Evolutionary conservation across 2,113 vertebrate genomes (phyloP).

Genomic region (Mionectes macconnelli): DNA sequence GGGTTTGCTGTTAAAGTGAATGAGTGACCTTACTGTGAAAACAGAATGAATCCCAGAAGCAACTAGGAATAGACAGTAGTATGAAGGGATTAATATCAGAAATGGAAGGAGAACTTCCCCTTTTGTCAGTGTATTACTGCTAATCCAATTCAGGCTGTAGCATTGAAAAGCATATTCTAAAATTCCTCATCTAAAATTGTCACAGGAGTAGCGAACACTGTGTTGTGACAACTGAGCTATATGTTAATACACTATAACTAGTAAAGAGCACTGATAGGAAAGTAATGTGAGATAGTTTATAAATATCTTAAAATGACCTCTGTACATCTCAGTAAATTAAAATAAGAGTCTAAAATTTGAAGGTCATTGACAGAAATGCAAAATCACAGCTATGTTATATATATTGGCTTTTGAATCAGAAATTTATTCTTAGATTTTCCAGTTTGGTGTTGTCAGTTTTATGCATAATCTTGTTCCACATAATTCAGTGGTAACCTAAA

Average conservation of each 20-base stretch:
- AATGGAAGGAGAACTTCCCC: not conserved
- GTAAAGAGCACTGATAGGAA: not conserved
- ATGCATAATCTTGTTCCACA: not conserved
- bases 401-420: not conserved
- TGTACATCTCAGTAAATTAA: not conserved
- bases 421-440: not conserved
- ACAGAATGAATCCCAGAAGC: not conserved
- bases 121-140: not conserved
- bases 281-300: not conserved
- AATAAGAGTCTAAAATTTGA: not conserved
- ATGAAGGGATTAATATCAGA: not conserved
- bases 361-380: not conserved
- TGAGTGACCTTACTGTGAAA: not conserved
- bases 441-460: not conserved
- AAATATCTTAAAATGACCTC: not conserved
- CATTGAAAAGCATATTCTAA: not conserved
- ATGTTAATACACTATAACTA: not conserved
- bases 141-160: not conserved
- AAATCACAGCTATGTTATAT: not conserved
- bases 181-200: not conserved
- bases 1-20: not conserved
- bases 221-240: not conserved
- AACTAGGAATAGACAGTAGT: not conserved
- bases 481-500: slow-evolving; percentile 21
- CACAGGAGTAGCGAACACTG: not conserved